A percentile compares a stretch with the other conserved stretches of the same genome.
Conservation (phyloP, 2,113 vertebrate genomes). For the Pitta sordida region DNA sequence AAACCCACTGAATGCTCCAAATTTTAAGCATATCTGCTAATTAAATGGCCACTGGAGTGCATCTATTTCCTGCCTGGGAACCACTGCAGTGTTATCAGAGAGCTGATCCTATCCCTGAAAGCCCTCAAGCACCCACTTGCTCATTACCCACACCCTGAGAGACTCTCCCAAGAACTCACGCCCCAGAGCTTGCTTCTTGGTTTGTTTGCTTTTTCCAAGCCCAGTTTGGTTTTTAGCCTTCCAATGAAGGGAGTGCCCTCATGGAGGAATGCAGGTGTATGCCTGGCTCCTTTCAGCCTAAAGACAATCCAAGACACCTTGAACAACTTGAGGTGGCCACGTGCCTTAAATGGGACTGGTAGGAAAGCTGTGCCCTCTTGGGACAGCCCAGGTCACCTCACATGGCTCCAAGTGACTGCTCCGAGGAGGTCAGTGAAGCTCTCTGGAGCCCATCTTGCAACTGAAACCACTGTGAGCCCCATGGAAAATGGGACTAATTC, state of each 20-base stretch:
- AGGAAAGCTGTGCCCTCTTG: background rate
- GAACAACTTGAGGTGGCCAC: background rate
- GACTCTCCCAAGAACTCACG: background rate
- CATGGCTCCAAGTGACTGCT: background rate
- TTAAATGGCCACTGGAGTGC: background rate
- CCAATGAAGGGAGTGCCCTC: conserved; percentile 29
- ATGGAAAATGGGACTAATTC: background rate
- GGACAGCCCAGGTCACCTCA: background rate
- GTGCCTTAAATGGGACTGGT: background rate
- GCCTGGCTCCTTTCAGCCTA: background rate
- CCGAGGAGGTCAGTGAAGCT: background rate
- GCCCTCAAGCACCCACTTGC: conserved; percentile 30
- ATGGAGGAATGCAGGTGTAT: conserved; percentile 12
- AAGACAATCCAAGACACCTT: background rate
- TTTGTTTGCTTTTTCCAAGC: conserved; percentile 46
- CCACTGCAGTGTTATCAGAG: background rate
- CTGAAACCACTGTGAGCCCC: background rate
- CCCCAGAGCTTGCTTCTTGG: background rate
- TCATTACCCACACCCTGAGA: background rate
- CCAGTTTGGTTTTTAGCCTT: conserved; percentile 22
- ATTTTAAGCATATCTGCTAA: background rate
- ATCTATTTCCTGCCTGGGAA: conserved; percentile 13
- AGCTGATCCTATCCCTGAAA: conserved; percentile 8
- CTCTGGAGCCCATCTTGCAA: background rate
- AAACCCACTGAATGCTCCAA: background rate